Evolutionary conservation across 2,888 invertebrate species (phyloP).

Genomic region (Tubulanus polymorphus): DNA sequence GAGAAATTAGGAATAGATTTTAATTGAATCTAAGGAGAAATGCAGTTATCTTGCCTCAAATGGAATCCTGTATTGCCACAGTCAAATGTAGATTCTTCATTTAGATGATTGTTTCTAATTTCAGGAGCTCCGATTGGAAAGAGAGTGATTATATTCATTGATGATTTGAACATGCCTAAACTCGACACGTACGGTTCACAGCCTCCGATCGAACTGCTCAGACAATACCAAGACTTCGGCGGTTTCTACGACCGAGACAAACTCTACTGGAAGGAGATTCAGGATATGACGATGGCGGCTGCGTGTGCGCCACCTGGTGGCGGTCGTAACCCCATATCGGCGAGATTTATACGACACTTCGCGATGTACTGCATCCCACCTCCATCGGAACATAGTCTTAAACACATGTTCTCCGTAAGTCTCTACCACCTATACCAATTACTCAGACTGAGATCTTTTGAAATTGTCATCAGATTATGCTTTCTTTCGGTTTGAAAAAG

Average conservation of each 20-base stretch:
- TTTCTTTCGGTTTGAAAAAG: too few species aligned
- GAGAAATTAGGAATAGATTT: too few species aligned
- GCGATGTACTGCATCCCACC: constrained; percentile 51
- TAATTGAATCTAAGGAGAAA: too few species aligned
- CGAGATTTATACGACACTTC: constrained; percentile 52
- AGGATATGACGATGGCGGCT: constrained; percentile 65
- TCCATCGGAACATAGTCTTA: constrained; percentile 52
- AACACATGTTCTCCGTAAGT: constrained; percentile 53
- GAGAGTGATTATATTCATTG: constrained; percentile 78
- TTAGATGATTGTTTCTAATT: constrained; percentile 9
- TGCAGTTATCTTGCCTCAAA: too few species aligned
- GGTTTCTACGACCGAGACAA: constrained; percentile 85
- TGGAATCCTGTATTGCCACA: too few species aligned
- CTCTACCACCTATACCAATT: too few species aligned
- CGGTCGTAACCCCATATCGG: constrained; percentile 52
- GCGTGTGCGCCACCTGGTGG: constrained; percentile 55
- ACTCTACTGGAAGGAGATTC: constrained; percentile 81
- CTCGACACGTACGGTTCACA: constrained; percentile 55
- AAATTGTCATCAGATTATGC: too few species aligned
- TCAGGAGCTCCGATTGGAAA: constrained; percentile 78
- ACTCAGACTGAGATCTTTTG: too few species aligned
- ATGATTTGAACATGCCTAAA: constrained; percentile 87
- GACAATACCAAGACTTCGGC: constrained; percentile 74
- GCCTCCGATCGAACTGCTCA: constrained; percentile 55
- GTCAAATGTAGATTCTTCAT: too few species aligned